Conservation (phyloP, 2,888 invertebrate genomes). For the Noctua pronuba region DNA sequence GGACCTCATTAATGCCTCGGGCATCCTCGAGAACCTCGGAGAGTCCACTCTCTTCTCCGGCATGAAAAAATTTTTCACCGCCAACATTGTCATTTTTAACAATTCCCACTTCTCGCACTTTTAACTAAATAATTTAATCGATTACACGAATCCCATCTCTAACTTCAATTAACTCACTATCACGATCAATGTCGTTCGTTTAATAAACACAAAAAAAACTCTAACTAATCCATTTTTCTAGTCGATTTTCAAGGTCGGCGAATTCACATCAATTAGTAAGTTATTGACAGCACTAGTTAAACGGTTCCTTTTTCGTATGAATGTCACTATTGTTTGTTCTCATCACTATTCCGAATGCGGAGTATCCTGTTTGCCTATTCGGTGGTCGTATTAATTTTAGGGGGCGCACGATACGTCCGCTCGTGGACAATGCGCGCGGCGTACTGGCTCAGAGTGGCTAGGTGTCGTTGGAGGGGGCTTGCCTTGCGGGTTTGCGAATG, state of each 20-base stretch:
- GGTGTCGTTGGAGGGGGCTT: slow-evolving; percentile 60
- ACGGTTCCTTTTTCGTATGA: slow-evolving; percentile 68
- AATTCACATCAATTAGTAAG: slow-evolving; percentile 58
- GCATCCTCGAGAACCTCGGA: slow-evolving; percentile 92
- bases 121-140: slow-evolving; percentile 38
- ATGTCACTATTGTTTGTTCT: slow-evolving; percentile 72
- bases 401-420: slow-evolving; percentile 59
- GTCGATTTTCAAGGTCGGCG: slow-evolving; percentile 65
- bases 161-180: slow-evolving; percentile 59
- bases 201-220: slow-evolving; percentile 62
- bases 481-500: slow-evolving; percentile 62
- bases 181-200: slow-evolving; percentile 61
- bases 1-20: slow-evolving; percentile 93
- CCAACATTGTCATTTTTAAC: slow-evolving; percentile 89
- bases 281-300: slow-evolving; percentile 56
- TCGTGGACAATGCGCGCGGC: slow-evolving; percentile 57
- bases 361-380: slow-evolving; percentile 68
- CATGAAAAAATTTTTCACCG: slow-evolving; percentile 94
- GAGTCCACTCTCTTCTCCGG: slow-evolving; percentile 91
- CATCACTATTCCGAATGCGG: slow-evolving; percentile 73
- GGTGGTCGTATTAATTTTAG: slow-evolving; percentile 53
- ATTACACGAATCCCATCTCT: slow-evolving; percentile 63
- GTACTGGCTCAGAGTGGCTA: slow-evolving; percentile 62
- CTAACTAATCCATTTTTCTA: slow-evolving; percentile 62
- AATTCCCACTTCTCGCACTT: slow-evolving; percentile 56